phyloP scores from a whole-genome alignment of 1,140 invertebrate genomes.

The Lepidurus apus region DNA sequence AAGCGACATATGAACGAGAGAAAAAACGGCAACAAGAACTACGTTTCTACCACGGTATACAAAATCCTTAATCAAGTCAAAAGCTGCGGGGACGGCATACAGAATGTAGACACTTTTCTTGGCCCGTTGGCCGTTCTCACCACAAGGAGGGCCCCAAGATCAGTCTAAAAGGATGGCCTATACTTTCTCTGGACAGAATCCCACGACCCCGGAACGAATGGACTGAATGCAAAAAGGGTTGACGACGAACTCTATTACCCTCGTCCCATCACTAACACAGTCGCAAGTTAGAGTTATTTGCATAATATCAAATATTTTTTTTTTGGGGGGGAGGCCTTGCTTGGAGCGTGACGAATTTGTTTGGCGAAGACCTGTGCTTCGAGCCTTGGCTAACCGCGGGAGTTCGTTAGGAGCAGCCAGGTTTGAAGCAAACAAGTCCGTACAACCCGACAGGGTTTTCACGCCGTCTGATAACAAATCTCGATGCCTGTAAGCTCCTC shows the following conservation, averaged over 20 bases:
- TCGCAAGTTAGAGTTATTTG: neutral
- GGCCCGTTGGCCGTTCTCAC: neutral
- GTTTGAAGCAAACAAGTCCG: neutral
- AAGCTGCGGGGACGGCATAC: neutral
- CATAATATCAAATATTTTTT: neutral
- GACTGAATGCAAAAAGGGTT: neutral
- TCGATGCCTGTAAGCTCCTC: neutral
- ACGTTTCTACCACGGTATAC: neutral
- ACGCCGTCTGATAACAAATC: neutral
- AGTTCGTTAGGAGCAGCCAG: neutral
- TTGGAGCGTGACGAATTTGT: neutral
- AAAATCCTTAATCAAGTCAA: neutral
- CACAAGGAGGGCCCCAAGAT: neutral
- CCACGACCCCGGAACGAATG: constrained; percentile 20
- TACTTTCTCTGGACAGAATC: neutral
- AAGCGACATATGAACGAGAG: too few species aligned
- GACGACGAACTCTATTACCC: neutral
- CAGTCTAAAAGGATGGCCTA: neutral
- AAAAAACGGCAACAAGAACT: neutral
- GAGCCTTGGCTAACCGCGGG: neutral
- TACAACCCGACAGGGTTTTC: neutral
- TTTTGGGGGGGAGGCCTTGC: neutral
- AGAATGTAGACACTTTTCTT: neutral
- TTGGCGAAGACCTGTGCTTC: neutral
- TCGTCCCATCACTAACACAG: neutral